Percentiles rank a stretch among this genome's conserved stretches.
These are phyloP conservation scores for Falco peregrinus DNA, from an alignment of 2,797 vertebrate species.

Conservation along the genomic window DNA sequence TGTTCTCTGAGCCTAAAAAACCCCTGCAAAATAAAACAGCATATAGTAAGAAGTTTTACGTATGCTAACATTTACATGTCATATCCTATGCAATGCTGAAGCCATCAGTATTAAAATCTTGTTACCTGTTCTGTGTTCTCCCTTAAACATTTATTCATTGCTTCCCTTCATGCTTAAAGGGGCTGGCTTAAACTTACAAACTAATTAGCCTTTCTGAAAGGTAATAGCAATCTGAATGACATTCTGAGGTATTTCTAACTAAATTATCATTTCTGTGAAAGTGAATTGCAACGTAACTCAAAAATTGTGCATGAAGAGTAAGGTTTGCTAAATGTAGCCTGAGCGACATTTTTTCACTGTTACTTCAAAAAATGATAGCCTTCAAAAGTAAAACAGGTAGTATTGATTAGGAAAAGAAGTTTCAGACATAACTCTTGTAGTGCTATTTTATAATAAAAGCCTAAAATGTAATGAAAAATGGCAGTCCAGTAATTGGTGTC, in stretches of 20 bases:
- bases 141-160: background rate
- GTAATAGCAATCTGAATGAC: background rate
- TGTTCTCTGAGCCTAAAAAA: background rate
- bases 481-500: background rate
- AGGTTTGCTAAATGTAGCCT: background rate
- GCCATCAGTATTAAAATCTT: background rate
- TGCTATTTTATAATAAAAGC: background rate
- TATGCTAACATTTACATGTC: background rate
- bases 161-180: background rate
- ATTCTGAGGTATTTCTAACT: background rate
- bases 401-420: background rate
- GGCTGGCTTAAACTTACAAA: background rate
- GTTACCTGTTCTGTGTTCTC: background rate
- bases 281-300: background rate
- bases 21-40: background rate
- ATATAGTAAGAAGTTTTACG: background rate
- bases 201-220: constrained; percentile 21
- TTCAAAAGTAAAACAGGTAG: background rate
- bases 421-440: background rate
- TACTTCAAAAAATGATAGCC: background rate
- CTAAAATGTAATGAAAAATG: background rate
- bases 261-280: background rate
- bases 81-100: background rate
- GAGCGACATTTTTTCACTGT: background rate
- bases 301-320: background rate